phyloP scores from a whole-genome alignment of 2,888 invertebrate species.

The Adelognathus sp. region DNA sequence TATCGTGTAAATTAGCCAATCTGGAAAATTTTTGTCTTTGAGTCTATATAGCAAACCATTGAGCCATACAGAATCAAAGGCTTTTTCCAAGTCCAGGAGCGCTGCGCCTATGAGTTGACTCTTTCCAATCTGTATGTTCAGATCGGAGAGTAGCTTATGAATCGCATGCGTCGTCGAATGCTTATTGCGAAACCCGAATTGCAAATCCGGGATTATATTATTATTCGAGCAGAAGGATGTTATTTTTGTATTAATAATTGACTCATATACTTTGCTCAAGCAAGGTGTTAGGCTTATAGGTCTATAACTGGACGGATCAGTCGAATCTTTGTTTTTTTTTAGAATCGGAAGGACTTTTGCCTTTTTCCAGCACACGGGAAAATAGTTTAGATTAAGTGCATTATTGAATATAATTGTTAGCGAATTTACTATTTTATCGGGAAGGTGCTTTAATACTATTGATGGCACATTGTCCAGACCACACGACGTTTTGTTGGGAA shows the following conservation, averaged over 20 bases:
- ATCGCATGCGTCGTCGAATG: conserved; percentile 45
- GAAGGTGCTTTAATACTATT: conserved; percentile 39
- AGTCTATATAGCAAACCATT: conserved; percentile 24
- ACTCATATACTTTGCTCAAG: conserved; percentile 41
- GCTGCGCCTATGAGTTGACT: conserved; percentile 8
- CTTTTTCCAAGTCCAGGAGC: no score
- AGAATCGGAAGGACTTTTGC: conserved; percentile 36
- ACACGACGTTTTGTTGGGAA: no score
- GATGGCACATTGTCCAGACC: neutral
- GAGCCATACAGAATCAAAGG: conserved; percentile 41
- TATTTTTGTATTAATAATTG: conserved; percentile 24
- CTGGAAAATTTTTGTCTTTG: neutral
- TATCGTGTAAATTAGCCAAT: neutral
- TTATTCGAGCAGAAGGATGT: neutral
- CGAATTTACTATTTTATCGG: neutral
- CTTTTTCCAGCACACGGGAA: conserved; percentile 31
- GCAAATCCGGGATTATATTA: conserved; percentile 25
- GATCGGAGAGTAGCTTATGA: no score
- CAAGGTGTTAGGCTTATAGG: conserved; percentile 46
- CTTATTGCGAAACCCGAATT: conserved; percentile 30
- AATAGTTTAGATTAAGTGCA: conserved; percentile 29
- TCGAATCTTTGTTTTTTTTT: conserved; percentile 18
- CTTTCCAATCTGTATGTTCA: neutral
- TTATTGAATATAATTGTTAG: conserved; percentile 43
- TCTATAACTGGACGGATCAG: conserved; percentile 35